These are phyloP conservation scores for Matsumurasca onukii DNA, from an alignment of 1,140 invertebrate genomes.

Conservation along the genomic window DNA sequence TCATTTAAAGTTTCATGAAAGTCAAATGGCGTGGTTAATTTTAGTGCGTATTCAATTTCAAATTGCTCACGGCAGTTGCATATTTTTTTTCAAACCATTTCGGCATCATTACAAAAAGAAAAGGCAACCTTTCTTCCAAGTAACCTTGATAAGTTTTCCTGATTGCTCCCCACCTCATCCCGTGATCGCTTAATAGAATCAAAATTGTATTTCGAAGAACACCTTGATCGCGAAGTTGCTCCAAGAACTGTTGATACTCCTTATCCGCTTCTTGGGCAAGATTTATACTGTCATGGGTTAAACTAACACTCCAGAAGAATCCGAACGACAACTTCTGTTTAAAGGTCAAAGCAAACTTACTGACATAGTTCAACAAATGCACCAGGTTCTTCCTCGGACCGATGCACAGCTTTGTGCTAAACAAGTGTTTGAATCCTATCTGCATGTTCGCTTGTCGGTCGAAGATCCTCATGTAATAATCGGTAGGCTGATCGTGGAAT, in stretches of 20 bases:
- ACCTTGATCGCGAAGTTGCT: constrained; percentile 40
- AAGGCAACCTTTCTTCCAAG: constrained; percentile 68
- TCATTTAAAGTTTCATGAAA: constrained; percentile 66
- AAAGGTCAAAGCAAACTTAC: constrained; percentile 39
- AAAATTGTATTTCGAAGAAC: constrained; percentile 56
- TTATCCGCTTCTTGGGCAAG: constrained; percentile 50
- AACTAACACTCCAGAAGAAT: constrained; percentile 53
- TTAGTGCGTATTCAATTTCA: constrained; percentile 54
- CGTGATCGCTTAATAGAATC: constrained; percentile 72
- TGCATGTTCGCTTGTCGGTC: constrained; percentile 48
- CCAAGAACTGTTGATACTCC: constrained; percentile 46
- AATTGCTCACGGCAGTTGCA: constrained; percentile 51
- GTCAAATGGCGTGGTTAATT: constrained; percentile 62
- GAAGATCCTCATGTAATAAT: constrained; percentile 59
- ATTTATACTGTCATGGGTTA: constrained; percentile 55
- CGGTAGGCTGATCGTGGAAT: constrained; percentile 56
- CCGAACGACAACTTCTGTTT: constrained; percentile 47
- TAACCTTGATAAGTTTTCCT: constrained; percentile 62
- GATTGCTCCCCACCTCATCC: constrained; percentile 65
- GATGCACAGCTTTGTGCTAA: constrained; percentile 55
- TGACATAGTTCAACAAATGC: constrained; percentile 41
- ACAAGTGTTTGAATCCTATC: constrained; percentile 51
- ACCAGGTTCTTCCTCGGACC: constrained; percentile 49
- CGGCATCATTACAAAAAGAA: constrained; percentile 61
- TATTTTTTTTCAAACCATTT: constrained; percentile 57